Base-by-base conservation (phyloP, 2,888 invertebrate genomes). In the Eilema caniola region DNA sequence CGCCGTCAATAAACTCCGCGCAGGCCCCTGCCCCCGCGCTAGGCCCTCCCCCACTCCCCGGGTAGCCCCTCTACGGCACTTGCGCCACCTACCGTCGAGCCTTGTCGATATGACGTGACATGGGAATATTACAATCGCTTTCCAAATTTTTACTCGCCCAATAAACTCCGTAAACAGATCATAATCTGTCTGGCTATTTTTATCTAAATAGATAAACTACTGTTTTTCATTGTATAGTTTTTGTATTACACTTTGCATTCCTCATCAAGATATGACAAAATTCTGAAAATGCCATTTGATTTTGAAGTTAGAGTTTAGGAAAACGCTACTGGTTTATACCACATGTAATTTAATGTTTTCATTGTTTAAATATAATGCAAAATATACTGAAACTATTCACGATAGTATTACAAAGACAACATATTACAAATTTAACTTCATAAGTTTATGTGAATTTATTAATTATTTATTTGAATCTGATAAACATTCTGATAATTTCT, bases 1-100 rank as follows among this genome's bases (percentile, higher is more conserved):
- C 85, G 91, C 94, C 95, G 93, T 93, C 94, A 93, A 93, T 95
- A 92, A 91, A 92, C 93, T 92, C 93, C 93, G 94, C 93, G 93
- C 94, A 93, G 91, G 90, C 89, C 91, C 88, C 92, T 92, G 91
- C 91, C 92, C 93, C 93, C 91, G 88, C 89, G 77, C 75, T 86
- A 82, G 82, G 81, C 85, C 83, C 79, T 79, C 81, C 80, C 77
- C 76, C 78, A 83, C 71, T 80, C 81, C 82, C 71, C 47, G 14
- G n/a, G 11, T 4, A 66, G 70, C 78, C 73, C 84, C 80, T 72
- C 79, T 79, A 79, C 75, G 72, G 53, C 77, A 75, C 84, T 75
- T 84, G 82, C 85, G 77, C 82, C 84, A 86, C 82, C 86, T 84
- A 83, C 75, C 83, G 81, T 80, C 77, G 71, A 86, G 84, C 85